Conservation (phyloP, 2,113 vertebrate genomes). For the Salvelinus sp. region DNA sequence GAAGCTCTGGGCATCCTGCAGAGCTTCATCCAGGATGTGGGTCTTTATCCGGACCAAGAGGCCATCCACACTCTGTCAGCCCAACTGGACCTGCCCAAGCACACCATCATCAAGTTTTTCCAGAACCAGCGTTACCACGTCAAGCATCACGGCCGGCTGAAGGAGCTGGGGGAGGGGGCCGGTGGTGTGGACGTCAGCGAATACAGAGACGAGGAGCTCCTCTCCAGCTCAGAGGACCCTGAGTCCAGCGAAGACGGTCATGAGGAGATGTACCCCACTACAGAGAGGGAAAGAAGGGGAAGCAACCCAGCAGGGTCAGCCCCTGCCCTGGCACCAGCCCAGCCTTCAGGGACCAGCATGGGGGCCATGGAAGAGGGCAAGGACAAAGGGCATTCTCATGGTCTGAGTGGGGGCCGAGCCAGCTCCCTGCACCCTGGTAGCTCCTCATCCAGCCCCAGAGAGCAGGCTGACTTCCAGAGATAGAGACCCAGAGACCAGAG, state of each 20-base stretch:
- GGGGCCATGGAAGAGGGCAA: constrained; percentile 64
- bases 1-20: constrained; percentile 96
- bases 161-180: constrained; percentile 86
- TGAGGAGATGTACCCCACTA: constrained; percentile 86
- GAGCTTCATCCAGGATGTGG: constrained; percentile 98
- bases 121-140: constrained; percentile 98
- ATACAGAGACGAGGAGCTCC: constrained; percentile 95
- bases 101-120: constrained; percentile 99
- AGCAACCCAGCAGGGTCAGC: constrained; percentile 13
- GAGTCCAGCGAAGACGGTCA: constrained; percentile 93
- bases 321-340: constrained; percentile 30
- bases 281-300: constrained; percentile 74
- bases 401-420: constrained; percentile 31
- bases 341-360: constrained; percentile 43
- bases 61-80: constrained; percentile 97
- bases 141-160: constrained; percentile 95
- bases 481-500: constrained; percentile 52
- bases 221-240: constrained; percentile 94
- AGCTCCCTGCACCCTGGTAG: constrained; percentile 39
- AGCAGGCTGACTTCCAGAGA: constrained; percentile 75
- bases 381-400: constrained; percentile 63
- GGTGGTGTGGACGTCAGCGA: constrained; percentile 93
- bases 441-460: constrained; percentile 71
- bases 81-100: constrained; percentile 97
- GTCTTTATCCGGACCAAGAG: constrained; percentile 96